Percentiles rank a stretch among this genome's conserved stretches.
Conservation (phyloP, 2,113 vertebrate genomes). For the Crocuta crocuta region DNA sequence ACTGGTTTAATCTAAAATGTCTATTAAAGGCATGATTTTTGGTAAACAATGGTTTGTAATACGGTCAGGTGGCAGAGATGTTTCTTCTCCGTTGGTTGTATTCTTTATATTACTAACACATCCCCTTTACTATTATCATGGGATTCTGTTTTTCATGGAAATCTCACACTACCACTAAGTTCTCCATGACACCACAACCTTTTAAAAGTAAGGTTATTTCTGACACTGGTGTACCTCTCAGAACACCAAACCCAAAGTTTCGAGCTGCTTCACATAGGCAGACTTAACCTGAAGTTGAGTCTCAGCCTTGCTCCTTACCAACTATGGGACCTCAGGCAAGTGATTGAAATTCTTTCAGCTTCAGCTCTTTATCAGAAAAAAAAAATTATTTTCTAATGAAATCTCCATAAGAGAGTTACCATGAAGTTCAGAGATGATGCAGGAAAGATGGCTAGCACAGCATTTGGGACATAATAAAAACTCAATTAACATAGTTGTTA, state of each 20-base stretch:
- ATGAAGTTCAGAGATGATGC: background rate
- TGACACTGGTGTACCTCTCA: background rate
- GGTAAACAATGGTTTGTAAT: background rate
- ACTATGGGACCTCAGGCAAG: background rate
- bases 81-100: background rate
- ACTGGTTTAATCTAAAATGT: background rate
- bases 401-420: background rate
- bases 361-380: background rate
- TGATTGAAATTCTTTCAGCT: background rate
- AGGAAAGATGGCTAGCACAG: too few relatives aligned
- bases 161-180: background rate
- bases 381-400: background rate
- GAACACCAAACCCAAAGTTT: background rate
- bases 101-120: background rate
- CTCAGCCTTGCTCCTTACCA: background rate
- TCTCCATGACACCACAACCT: background rate
- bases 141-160: background rate
- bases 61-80: background rate
- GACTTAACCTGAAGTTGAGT: background rate
- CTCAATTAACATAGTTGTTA: background rate
- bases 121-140: background rate
- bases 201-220: background rate
- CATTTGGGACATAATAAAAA: background rate
- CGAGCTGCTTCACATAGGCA: background rate
- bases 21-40: constrained; percentile 39